phyloP scores from a whole-genome alignment of 2,113 vertebrate genomes.

The Verasper variegatus region DNA sequence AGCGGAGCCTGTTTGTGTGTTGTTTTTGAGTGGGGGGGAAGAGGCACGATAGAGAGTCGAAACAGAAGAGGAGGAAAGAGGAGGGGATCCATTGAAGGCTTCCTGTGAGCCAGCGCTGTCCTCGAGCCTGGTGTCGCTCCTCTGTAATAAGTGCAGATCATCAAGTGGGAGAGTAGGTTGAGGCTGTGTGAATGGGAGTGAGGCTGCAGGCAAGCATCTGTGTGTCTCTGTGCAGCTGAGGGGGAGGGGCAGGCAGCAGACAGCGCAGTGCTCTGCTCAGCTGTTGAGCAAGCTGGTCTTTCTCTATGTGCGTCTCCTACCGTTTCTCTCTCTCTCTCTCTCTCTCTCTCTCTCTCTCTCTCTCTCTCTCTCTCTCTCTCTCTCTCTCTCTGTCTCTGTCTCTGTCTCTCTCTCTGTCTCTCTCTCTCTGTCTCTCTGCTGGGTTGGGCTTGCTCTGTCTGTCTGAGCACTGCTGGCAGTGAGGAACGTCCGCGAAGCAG shows the following conservation, averaged over 20 bases:
- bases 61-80: not conserved
- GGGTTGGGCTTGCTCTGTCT: conserved; percentile 54
- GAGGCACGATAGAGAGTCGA: not conserved
- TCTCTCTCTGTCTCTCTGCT: conserved; percentile 2
- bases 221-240: conserved; percentile 49
- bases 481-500: conserved; percentile 53
- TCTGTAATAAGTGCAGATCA: conserved; percentile 17
- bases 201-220: conserved; percentile 59
- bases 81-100: conserved; percentile 19
- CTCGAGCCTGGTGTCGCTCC: conserved; percentile 8
- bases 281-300: conserved; percentile 69
- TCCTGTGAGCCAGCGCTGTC: not conserved
- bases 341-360: not conserved
- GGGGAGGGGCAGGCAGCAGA: conserved; percentile 67
- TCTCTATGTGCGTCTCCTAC: conserved; percentile 37
- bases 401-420: not conserved
- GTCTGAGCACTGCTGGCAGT: conserved; percentile 29
- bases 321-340: not conserved
- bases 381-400: not conserved
- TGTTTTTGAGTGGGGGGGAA: conserved; percentile 14
- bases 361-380: not conserved
- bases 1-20: conserved; percentile 13
- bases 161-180: conserved; percentile 43
- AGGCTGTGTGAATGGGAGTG: conserved; percentile 53
- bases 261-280: conserved; percentile 57